Conservation (phyloP, 2,888 invertebrate species). For the Scelioninae gen. 2 region DNA sequence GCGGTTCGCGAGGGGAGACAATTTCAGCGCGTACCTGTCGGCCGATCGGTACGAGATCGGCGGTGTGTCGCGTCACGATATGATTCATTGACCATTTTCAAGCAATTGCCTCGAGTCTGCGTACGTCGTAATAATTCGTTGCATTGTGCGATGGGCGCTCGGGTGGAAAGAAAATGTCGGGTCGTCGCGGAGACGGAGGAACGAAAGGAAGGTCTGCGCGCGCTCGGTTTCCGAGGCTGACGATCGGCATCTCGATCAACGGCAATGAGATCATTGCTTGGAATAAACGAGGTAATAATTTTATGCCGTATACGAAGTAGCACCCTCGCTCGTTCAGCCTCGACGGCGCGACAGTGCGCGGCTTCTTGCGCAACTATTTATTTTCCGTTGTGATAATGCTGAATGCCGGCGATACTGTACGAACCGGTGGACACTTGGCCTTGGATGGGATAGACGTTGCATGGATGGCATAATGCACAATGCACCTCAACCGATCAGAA, state of each 20-base stretch:
- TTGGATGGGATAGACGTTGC: slow-evolving; percentile 73
- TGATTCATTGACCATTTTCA: slow-evolving; percentile 57
- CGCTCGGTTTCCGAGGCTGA: slow-evolving; percentile 56
- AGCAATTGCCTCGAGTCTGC: slow-evolving; percentile 58
- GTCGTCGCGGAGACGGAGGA: slow-evolving; percentile 56
- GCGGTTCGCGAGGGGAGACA: too few species aligned
- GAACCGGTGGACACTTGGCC: slow-evolving; percentile 73
- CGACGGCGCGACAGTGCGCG: slow-evolving; percentile 58
- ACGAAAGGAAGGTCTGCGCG: slow-evolving; percentile 55
- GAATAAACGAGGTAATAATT: slow-evolving; percentile 74
- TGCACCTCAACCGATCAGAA: slow-evolving; percentile 52
- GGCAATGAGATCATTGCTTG: slow-evolving; percentile 74
- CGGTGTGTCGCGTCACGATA: slow-evolving; percentile 32
- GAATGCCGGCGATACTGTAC: slow-evolving; percentile 58
- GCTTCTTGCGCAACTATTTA: slow-evolving; percentile 74
- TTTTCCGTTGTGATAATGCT: slow-evolving; percentile 70
- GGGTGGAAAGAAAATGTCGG: slow-evolving; percentile 58
- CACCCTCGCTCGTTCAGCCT: slow-evolving; percentile 68
- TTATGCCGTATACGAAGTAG: slow-evolving; percentile 68
- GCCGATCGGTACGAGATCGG: slow-evolving; percentile 37
- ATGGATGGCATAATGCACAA: slow-evolving; percentile 72
- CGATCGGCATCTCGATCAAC: slow-evolving; percentile 62
- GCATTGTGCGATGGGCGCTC: slow-evolving; percentile 58
- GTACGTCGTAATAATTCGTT: slow-evolving; percentile 57
- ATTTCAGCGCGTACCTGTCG: slow-evolving; percentile 38